These are phyloP conservation scores for Poeciliopsis gracilis DNA, from an alignment of 2,797 vertebrate genomes.

Conservation along the genomic window DNA sequence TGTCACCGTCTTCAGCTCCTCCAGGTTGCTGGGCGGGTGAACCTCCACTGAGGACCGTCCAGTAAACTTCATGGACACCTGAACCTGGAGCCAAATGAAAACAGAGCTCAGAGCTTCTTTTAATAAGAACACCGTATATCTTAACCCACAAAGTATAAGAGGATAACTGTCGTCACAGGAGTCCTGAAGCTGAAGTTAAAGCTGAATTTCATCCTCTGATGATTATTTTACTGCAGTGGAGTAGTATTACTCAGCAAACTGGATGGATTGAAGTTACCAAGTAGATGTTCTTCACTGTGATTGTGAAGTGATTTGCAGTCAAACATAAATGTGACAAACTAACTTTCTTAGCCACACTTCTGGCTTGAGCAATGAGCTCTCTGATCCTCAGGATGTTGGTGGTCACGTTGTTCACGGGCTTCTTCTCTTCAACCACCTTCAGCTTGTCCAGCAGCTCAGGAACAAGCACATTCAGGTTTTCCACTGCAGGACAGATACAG, in stretches of 20 bases:
- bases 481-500: constrained; percentile 77
- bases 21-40: constrained; percentile 85
- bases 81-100: constrained; percentile 80
- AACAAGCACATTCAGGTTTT: constrained; percentile 88
- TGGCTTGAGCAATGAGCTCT: constrained; percentile 95
- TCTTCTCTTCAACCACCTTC: constrained; percentile 90
- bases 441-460: constrained; percentile 91
- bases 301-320: neutral
- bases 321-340: constrained; percentile 3
- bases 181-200: neutral
- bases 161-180: neutral
- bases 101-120: neutral
- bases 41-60: constrained; percentile 93
- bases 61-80: constrained; percentile 97
- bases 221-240: neutral
- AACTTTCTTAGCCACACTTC: constrained; percentile 96
- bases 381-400: constrained; percentile 92
- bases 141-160: neutral
- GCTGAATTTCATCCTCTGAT: neutral
- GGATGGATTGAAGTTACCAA: neutral
- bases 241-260: neutral
- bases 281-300: neutral
- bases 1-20: constrained; percentile 91
- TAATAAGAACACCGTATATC: neutral
- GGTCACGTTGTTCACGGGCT: constrained; percentile 90